These are phyloP conservation scores for Microtus richardsoni DNA, from an alignment of 2,113 vertebrate genomes.

Conservation along the genomic window DNA sequence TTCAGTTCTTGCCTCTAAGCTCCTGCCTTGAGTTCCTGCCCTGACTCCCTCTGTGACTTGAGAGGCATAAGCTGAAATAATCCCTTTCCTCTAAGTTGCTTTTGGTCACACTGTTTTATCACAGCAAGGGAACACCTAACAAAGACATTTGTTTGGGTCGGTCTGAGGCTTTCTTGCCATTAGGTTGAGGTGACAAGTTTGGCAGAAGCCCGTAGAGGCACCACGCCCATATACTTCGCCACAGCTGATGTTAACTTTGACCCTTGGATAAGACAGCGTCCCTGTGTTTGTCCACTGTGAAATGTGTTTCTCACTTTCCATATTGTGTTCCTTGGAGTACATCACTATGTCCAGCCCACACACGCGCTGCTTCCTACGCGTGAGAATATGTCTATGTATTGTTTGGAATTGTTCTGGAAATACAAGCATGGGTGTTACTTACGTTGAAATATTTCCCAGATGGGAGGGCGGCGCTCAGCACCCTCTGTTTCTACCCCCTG, in stretches of 20 bases:
- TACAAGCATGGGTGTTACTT: no score
- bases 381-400: not conserved
- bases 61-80: not conserved
- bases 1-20: not conserved
- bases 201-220: not conserved
- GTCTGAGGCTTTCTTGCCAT: not conserved
- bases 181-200: not conserved
- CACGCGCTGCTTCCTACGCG: not conserved
- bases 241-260: not conserved
- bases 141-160: not conserved
- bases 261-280: not conserved
- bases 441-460: not conserved
- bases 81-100: not conserved
- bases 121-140: not conserved
- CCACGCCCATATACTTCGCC: no score
- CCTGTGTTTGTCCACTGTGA: not conserved
- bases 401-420: not conserved
- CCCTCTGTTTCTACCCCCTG: not conserved
- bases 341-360: no score
- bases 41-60: not conserved
- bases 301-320: not conserved
- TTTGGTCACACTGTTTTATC: no score
- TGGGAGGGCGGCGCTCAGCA: not conserved
- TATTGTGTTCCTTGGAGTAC: not conserved
- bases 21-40: not conserved